A percentile compares a stretch with the other conserved stretches of the same genome.
Evolutionary conservation across 1,140 invertebrate species (phyloP).

Genomic region (Argopecten irradians): DNA sequence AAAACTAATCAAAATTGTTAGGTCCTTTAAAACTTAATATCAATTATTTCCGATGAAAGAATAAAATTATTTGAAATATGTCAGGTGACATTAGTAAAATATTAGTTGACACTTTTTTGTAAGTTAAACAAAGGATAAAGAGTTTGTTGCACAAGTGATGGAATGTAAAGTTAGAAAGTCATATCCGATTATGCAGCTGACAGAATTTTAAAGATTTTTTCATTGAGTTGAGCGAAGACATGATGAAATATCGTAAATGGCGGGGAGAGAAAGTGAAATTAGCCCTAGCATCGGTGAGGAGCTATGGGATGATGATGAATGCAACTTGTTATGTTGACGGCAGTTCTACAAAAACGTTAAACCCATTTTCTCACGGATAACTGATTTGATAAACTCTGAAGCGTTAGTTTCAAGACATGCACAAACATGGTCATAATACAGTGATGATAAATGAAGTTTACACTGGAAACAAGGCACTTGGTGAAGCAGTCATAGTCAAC

Average conservation of each 20-base stretch:
- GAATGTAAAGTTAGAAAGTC: too few species aligned
- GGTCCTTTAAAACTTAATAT: too few species aligned
- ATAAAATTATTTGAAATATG: too few species aligned
- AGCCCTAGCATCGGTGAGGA: background rate
- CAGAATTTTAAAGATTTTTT: background rate
- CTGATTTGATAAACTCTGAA: conserved; percentile 1
- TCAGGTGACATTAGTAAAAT: too few species aligned
- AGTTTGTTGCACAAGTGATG: too few species aligned
- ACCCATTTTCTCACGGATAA: conserved; percentile 11
- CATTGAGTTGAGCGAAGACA: conserved; percentile 2
- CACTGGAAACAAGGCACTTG: background rate
- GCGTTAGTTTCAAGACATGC: conserved; percentile 8
- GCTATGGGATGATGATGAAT: background rate
- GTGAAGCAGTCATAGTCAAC: background rate
- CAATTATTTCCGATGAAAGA: too few species aligned
- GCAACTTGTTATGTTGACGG: conserved; percentile 20
- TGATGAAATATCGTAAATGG: conserved; percentile 22
- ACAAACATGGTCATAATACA: background rate
- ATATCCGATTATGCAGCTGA: background rate
- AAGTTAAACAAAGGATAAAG: too few species aligned
- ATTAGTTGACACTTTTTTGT: too few species aligned
- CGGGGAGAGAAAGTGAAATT: background rate
- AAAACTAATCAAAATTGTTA: too few species aligned
- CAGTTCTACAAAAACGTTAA: background rate
- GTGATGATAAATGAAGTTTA: background rate